A percentile compares a stretch with the other conserved stretches of the same genome.
Conservation (phyloP, 2,888 invertebrate genomes). For the Trachelus troglodyta region DNA sequence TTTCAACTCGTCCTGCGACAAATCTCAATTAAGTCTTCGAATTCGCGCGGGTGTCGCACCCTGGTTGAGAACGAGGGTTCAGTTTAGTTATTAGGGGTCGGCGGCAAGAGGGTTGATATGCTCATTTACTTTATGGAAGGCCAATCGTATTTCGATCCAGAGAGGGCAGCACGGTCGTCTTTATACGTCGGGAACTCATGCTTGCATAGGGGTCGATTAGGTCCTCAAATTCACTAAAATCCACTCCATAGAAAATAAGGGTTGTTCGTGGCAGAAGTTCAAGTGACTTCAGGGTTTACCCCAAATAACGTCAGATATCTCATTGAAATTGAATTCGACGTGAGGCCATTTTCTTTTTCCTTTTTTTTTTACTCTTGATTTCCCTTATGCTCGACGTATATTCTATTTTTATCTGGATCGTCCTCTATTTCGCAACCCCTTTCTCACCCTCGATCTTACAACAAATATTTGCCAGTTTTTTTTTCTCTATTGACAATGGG, state of each 20-base stretch:
- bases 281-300: neutral
- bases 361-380: slow-evolving; percentile 35
- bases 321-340: slow-evolving; percentile 11
- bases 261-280: neutral
- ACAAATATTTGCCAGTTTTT: slow-evolving; percentile 41
- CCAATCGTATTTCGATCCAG: neutral
- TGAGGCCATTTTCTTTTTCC: slow-evolving; percentile 28
- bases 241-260: neutral
- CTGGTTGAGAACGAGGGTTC: neutral
- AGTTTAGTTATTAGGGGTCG: neutral
- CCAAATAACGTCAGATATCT: neutral
- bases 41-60: neutral
- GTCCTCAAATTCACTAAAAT: too few species aligned
- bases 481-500: neutral
- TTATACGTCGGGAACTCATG: neutral
- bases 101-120: neutral
- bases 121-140: slow-evolving; percentile 7
- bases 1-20: neutral
- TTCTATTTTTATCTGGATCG: slow-evolving; percentile 41
- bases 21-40: slow-evolving; percentile 3
- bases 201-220: neutral
- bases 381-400: slow-evolving; percentile 42
- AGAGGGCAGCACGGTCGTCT: slow-evolving; percentile 8
- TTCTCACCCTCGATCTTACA: slow-evolving; percentile 37
- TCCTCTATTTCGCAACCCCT: slow-evolving; percentile 33